These are phyloP conservation scores for Stylophora pistillata DNA, from an alignment of 64 coral and sea anemone genomes.

Conservation along the genomic window DNA sequence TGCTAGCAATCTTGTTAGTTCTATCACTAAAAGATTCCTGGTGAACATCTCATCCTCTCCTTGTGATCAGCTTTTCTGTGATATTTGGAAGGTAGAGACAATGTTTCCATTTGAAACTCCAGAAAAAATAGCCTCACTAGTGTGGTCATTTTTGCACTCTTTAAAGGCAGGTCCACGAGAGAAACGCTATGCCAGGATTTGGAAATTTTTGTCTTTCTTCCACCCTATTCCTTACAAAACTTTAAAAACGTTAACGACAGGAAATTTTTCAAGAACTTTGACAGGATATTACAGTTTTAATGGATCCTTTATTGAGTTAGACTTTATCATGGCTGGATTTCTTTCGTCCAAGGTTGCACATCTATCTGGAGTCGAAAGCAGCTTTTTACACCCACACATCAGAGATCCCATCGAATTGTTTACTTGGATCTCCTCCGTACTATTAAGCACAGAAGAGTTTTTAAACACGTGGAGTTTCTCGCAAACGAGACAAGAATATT, in stretches of 20 bases:
- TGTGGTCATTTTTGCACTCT: conserved; percentile 29
- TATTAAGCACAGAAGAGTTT: conserved; percentile 40
- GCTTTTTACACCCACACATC: not conserved
- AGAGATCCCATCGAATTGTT: not conserved
- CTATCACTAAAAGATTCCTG: conserved; percentile 29
- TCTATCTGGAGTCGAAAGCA: not conserved
- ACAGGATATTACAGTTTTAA: conserved; percentile 29
- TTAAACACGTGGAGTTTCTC: conserved; percentile 26
- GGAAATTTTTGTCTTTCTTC: conserved; percentile 44
- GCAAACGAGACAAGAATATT: not conserved
- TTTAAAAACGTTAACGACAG: not conserved
- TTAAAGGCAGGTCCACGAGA: not conserved
- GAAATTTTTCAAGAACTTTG: not conserved
- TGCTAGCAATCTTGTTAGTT: conserved; percentile 64
- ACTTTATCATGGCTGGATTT: conserved; percentile 58
- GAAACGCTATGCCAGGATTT: conserved; percentile 22
- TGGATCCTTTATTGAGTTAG: conserved; percentile 41
- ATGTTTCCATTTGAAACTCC: conserved; percentile 5
- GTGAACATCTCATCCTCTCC: conserved; percentile 36
- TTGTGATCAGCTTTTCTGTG: conserved; percentile 64
- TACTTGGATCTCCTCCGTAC: conserved; percentile 22
- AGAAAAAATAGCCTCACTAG: conserved; percentile 39
- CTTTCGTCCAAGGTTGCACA: conserved; percentile 16
- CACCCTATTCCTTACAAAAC: conserved; percentile 48
- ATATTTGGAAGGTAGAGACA: conserved; percentile 49